Evolutionary conservation across 2,888 invertebrate species (phyloP), one percentile per base, ranked within the genome.

Genomic region (Marasmarcha lunaedactyla): DNA sequence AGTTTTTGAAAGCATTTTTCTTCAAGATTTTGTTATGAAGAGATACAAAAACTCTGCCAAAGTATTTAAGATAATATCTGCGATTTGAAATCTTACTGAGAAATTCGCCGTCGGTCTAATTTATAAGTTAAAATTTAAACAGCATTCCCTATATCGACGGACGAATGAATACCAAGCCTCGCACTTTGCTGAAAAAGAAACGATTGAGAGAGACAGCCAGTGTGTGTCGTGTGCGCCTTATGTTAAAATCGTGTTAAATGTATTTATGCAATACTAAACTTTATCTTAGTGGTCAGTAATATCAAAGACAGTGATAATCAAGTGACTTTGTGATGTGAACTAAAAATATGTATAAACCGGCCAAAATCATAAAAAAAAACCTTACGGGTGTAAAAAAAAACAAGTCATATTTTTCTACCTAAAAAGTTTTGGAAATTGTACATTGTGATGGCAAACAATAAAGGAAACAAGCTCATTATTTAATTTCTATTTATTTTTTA

Each of bases 401-500:
- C 42, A 50, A 51, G 50, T 46, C 56, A 59, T 71, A 71, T 71
- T 71, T 71, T 71, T 71, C 59, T 71, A 71, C 58, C 54, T 46
- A 49, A 55, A 54, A 58, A 20, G 3, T 20, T 20, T 20, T 20
- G 7, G 20, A 48, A 54, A 50, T 68, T 69, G 67, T 59, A 64
- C 58, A 60, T 54, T 63, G 63, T 65, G 64, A 72, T 68, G 54
- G 58, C 60, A 57, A 60, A 67, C 65, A 65, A 65, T 70, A 68
- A 54, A 5, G 20, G 7, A 20, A 20, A 20, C 20, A 20, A 20
- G 20, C 20, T 20, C 20, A 20, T 62, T 63, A 65, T 68, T 62
- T 50, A 64, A 60, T 58, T 67, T 63, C 34, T 73, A 74, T 76
- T 76, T 71, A 73, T 72, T 65, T 49, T 60, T 63, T 61, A 63